phyloP scores from a whole-genome alignment of 2,888 invertebrate genomes.

The Bombyx huttoni region DNA sequence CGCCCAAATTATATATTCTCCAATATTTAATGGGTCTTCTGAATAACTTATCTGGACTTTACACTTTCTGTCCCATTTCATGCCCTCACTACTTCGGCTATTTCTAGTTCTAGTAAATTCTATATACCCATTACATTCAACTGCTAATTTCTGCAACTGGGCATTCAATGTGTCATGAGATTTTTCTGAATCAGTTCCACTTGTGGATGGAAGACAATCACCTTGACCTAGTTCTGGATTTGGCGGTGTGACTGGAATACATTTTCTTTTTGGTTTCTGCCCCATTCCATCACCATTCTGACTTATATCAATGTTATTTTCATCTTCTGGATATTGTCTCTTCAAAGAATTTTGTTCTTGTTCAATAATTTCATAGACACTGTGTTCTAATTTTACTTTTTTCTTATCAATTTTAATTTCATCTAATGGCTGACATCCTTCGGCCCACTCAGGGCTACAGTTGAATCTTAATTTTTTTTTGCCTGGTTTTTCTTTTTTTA shows the following conservation, averaged over 20 bases:
- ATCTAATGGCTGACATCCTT: constrained; percentile 41
- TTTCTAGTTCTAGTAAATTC: constrained; percentile 54
- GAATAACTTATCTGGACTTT: constrained; percentile 76
- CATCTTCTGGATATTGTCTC: constrained; percentile 22
- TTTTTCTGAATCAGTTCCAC: constrained; percentile 42
- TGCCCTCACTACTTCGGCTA: constrained; percentile 40
- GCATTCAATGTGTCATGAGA: constrained; percentile 51
- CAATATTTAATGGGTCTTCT: constrained; percentile 58
- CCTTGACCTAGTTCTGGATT: constrained; percentile 58
- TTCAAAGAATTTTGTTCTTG: constrained; percentile 20
- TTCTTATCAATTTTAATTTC: constrained; percentile 27
- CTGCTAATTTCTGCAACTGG: constrained; percentile 50
- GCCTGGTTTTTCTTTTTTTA: constrained; percentile 22
- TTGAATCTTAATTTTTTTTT: constrained; percentile 35
- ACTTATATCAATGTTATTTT: constrained; percentile 24
- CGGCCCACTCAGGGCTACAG: constrained; percentile 61
- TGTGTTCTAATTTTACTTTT: too few relatives aligned
- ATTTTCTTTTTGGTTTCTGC: constrained; percentile 32
- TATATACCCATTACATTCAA: constrained; percentile 61
- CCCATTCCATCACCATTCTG: constrained; percentile 44
- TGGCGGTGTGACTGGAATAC: constrained; percentile 46
- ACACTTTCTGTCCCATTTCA: constrained; percentile 75
- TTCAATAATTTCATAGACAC: constrained; percentile 9
- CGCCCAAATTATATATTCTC: constrained; percentile 73
- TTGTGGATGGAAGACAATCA: constrained; percentile 60